phyloP scores from a whole-genome alignment of 2,888 invertebrate species.

The Drosophila antonietae region DNA sequence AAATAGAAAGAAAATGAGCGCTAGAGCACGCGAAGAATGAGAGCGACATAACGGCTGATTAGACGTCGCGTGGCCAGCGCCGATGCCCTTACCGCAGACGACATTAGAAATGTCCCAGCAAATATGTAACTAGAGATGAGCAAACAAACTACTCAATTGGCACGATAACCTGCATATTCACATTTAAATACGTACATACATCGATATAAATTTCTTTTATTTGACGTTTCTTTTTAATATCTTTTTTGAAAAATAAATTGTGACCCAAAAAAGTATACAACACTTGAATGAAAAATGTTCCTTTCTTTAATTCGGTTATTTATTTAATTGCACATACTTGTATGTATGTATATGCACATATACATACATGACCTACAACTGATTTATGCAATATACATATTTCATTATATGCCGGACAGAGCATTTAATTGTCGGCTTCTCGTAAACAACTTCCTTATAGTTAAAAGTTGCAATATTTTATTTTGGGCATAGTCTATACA shows the following conservation, averaged over 20 bases:
- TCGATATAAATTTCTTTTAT: neutral
- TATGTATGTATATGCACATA: neutral
- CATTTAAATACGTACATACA: neutral
- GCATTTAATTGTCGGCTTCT: conserved; percentile 5
- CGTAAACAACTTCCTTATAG: conserved; percentile 14
- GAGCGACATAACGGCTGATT: conserved; percentile 9
- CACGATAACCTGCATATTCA: neutral
- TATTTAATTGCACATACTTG: neutral
- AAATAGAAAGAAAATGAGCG: neutral
- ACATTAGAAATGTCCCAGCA: neutral
- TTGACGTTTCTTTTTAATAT: neutral
- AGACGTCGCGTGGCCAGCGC: conserved; percentile 63
- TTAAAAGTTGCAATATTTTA: conserved; percentile 75
- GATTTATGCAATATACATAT: neutral
- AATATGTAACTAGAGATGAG: neutral
- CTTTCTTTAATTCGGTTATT: neutral
- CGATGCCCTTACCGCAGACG: neutral
- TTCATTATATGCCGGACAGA: neutral
- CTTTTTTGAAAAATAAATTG: neutral
- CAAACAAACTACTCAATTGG: neutral
- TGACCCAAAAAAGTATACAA: conserved; percentile 2
- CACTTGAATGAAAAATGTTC: neutral
- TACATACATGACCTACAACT: neutral
- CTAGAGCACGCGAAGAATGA: neutral
- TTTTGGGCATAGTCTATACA: conserved; percentile 61